Evolutionary conservation across 1,140 invertebrate species (phyloP), one percentile per base, ranked within the genome.

Genomic region (Medauroidea extradentata): DNA sequence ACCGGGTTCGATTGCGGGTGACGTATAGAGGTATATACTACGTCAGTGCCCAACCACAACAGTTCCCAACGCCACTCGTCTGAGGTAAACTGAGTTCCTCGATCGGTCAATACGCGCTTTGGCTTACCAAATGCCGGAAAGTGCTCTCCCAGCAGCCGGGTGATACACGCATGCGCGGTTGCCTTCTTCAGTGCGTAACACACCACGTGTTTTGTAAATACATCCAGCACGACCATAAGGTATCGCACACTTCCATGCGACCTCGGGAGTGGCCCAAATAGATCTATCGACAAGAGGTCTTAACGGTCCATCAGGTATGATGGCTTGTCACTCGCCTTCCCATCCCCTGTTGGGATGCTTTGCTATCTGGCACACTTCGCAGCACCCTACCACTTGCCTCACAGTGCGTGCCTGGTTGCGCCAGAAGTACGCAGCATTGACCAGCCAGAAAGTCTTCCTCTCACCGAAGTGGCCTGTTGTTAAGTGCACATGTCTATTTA

Each of bases 31-130:
- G 53, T 53, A 39, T 38, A 61, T 2, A 60, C 5, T 1, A 53
- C 38, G 16, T 57, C 24, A 27, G 62, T 25, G 2, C 48, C 53
- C 0, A 18, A 1, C 11, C 23, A 1, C 3, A 49, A 18, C 7
- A 62, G 34, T 8, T 7, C 19, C n/a, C 53, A 16, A 8, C 48
- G 43, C 62, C 59, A 65, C 11, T 29, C 14, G 3, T 2, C 14
- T 1, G 62, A 59, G 0, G 58, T 54, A n/a, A 52, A 52, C n/a
- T 52, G 50, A 5, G 24, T 23, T 4, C 50, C 50, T 4, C 16
- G 19, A 29, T 52, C 50, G n/a, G 4, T 24, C n/a, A 52, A 41
- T 5, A 52, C 16, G 4, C 21, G 4, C 9, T 21, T 29, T 5
- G 50, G 50, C n/a, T n/a, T n/a, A n/a, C n/a, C n/a, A n/a, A n/a